phyloP scores from a whole-genome alignment of 2,888 invertebrate species.

The Acleris emargana region DNA sequence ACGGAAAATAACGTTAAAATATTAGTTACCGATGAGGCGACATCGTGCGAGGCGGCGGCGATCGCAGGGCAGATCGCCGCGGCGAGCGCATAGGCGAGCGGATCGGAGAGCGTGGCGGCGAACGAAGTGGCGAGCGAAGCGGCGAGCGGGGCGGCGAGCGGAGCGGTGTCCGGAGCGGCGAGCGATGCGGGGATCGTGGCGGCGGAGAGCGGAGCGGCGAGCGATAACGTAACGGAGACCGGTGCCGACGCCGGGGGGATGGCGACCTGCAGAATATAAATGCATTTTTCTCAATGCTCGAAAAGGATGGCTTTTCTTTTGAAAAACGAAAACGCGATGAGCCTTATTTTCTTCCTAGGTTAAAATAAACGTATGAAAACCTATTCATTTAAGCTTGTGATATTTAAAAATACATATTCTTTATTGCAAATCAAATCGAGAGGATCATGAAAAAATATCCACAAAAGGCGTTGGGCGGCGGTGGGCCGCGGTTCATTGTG shows the following conservation, averaged over 20 bases:
- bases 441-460: too few relatives aligned
- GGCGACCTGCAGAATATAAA: conserved; percentile 59
- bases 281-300: background rate
- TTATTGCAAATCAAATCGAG: too few relatives aligned
- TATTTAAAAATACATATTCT: too few relatives aligned
- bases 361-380: too few relatives aligned
- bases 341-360: too few relatives aligned
- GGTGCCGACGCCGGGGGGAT: conserved; percentile 77
- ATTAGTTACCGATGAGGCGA: conserved; percentile 65
- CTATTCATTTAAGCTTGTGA: too few relatives aligned
- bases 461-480: too few relatives aligned
- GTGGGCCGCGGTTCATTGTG: too few relatives aligned
- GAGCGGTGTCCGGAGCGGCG: conserved; percentile 33
- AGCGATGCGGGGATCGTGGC: conserved; percentile 45
- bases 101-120: conserved; percentile 48
- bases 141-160: conserved; percentile 50
- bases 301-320: too few relatives aligned
- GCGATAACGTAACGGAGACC: conserved; percentile 74
- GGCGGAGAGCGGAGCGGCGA: conserved; percentile 53
- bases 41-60: conserved; percentile 55
- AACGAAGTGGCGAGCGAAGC: conserved; percentile 52
- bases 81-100: conserved; percentile 59
- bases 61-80: conserved; percentile 49
- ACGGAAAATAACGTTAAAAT: too few relatives aligned
- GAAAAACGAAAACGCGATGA: too few relatives aligned